These are phyloP conservation scores for Phylloscopus trochiloides DNA, from an alignment of 2,113 vertebrate species.

Conservation along the genomic window DNA sequence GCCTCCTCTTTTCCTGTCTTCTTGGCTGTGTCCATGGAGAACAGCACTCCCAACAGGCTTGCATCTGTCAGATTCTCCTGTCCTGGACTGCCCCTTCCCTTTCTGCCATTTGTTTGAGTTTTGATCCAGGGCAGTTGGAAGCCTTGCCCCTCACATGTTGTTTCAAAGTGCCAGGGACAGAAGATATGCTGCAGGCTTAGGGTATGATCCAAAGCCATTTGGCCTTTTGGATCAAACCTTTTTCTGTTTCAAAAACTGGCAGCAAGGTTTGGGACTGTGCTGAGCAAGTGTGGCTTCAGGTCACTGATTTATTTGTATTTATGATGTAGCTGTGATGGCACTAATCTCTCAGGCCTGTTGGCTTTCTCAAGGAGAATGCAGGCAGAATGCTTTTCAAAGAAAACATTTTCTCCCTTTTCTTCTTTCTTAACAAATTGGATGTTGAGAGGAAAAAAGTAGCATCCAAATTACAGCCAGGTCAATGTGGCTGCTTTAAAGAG, in stretches of 20 bases:
- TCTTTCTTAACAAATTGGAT: neutral
- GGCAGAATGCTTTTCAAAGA: neutral
- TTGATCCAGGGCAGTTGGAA: slow-evolving; percentile 22
- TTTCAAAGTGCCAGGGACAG: slow-evolving; percentile 21
- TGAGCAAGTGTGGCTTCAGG: neutral
- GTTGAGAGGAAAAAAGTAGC: neutral
- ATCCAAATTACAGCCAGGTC: neutral
- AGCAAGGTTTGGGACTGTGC: neutral
- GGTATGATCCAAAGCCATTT: slow-evolving; percentile 33
- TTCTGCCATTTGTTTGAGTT: slow-evolving; percentile 31
- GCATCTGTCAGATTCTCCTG: slow-evolving; percentile 39
- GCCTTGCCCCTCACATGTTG: neutral
- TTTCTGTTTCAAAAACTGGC: slow-evolving; percentile 26
- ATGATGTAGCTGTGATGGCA: neutral
- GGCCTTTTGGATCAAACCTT: slow-evolving; percentile 24
- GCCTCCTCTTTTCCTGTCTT: neutral
- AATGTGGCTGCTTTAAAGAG: neutral
- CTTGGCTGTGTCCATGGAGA: neutral
- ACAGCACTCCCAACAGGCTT: slow-evolving; percentile 29
- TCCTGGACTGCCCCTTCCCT: slow-evolving; percentile 5
- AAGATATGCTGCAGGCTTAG: slow-evolving; percentile 24
- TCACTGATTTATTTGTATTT: neutral
- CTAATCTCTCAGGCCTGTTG: neutral
- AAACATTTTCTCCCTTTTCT: neutral
- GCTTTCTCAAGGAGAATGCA: neutral